Evolutionary conservation across 2,888 invertebrate species (phyloP).

Genomic region (Rhogogaster chlorosoma): DNA sequence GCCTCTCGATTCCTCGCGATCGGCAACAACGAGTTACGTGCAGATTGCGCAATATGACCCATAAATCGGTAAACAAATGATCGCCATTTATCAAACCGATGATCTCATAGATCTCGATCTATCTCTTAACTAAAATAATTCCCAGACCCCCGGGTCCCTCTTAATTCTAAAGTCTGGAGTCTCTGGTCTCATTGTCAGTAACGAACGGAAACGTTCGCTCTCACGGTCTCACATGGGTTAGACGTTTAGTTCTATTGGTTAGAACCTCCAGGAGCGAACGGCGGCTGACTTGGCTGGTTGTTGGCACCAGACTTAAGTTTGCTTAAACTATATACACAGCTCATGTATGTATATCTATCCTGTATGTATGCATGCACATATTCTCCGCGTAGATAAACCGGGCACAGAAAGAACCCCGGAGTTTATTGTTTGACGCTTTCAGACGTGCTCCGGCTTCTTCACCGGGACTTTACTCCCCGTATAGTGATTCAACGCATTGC

Average conservation of each 20-base stretch:
- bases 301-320: constrained; percentile 31
- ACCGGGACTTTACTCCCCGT: constrained; percentile 4
- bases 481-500: background rate
- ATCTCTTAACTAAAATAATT: background rate
- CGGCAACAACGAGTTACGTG: constrained; percentile 3
- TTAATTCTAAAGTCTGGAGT: background rate
- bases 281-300: constrained; percentile 51
- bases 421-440: constrained; percentile 60
- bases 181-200: background rate
- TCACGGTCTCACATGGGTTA: constrained; percentile 71
- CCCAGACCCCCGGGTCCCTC: background rate
- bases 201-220: constrained; percentile 63
- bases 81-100: constrained; percentile 70
- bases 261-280: constrained; percentile 56
- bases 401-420: background rate
- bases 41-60: constrained; percentile 37
- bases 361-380: constrained; percentile 8
- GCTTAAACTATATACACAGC: constrained; percentile 10
- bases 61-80: constrained; percentile 68
- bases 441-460: constrained; percentile 27
- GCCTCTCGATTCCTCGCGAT: background rate
- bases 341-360: background rate
- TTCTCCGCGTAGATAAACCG: constrained; percentile 21
- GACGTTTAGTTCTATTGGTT: constrained; percentile 50
- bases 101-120: constrained; percentile 61